Evolutionary conservation across 2,888 invertebrate species (phyloP).

Genomic region (Ormyrus thymus): DNA sequence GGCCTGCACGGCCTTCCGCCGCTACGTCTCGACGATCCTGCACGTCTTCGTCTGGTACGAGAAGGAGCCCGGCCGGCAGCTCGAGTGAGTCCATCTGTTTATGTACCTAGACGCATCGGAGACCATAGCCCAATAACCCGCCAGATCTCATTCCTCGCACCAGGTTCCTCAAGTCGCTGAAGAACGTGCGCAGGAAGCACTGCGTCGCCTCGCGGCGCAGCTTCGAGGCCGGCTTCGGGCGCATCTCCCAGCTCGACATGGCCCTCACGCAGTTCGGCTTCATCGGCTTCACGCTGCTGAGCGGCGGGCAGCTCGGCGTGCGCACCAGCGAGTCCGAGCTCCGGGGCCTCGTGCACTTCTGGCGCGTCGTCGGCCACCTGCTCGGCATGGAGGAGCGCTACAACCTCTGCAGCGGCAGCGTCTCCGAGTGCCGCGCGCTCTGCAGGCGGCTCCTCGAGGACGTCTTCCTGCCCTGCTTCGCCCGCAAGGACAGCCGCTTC

Average conservation of each 20-base stretch:
- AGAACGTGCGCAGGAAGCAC: constrained; percentile 82
- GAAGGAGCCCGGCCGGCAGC: constrained; percentile 75
- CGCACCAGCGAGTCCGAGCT: constrained; percentile 80
- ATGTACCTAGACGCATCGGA: too few species aligned
- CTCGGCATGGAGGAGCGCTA: constrained; percentile 89
- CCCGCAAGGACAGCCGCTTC: constrained; percentile 80
- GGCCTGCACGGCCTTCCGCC: constrained; percentile 81
- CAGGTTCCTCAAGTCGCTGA: constrained; percentile 83
- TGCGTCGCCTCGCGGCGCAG: constrained; percentile 79
- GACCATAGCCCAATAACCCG: too few species aligned
- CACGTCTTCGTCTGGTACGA: constrained; percentile 89
- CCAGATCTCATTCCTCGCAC: too few species aligned
- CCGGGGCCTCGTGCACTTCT: constrained; percentile 87
- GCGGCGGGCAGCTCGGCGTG: constrained; percentile 81
- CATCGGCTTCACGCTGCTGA: constrained; percentile 83
- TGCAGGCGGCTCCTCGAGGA: constrained; percentile 78
- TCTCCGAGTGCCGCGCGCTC: constrained; percentile 80
- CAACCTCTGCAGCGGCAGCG: constrained; percentile 81
- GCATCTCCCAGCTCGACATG: constrained; percentile 89
- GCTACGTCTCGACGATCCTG: constrained; percentile 87
- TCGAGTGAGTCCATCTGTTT: too few species aligned
- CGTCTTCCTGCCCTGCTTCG: constrained; percentile 80
- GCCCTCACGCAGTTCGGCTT: constrained; percentile 92
- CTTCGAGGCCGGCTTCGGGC: constrained; percentile 75
- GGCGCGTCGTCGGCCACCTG: constrained; percentile 88